Base-by-base conservation (phyloP, 2,113 vertebrate species). In the Heterochromis multidens region DNA sequence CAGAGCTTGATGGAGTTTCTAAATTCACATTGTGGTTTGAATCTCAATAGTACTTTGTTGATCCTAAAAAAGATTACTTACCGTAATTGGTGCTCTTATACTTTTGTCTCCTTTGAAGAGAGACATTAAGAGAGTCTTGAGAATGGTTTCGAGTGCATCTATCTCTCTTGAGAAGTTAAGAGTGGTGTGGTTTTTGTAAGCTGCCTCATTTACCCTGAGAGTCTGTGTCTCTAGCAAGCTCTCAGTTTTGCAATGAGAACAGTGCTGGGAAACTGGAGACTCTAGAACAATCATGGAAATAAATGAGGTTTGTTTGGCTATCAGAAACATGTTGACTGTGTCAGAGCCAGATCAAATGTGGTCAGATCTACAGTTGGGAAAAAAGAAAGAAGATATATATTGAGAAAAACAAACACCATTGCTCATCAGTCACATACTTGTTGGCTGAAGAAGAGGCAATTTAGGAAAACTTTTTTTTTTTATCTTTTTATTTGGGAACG, bases 151-250 rank as follows among this genome's bases (percentile, higher is more conserved):
- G 62, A 95, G 91, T 90, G 92, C 70, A 56, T 91, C 88, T 77
- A 91, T 90, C 89, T 92, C 87, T 86, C 83, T 88, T 19, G 79
- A 94, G 89, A 88, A 93, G 90, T 62, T 88, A 27, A 82, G 83
- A 90, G 90, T 81, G 88, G 31, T 81, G 77, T 54, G 78, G 31
- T 62, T 90, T 89, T 88, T 87, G 81, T 87, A 80, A 90, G 89
- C 33, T 21, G 87, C 85, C 91, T 94, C 91, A 89, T 93, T 93
- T 89, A 81, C 84, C 54, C 83, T 8, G 72, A 93, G 89, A 87
- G 89, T 77, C 67, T 54, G 58, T 52, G 76, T 84, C 65, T 92
- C 63, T 76, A 19, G 49, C 11, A 23, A 63, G 67, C 82, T n/a
- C 76, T 74, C 70, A 29, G 59, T 80, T 79, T 79, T n/a, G 23